These are phyloP conservation scores for Hermaeophaga mercurialis DNA, from an alignment of 2,888 invertebrate genomes.

Conservation along the genomic window DNA sequence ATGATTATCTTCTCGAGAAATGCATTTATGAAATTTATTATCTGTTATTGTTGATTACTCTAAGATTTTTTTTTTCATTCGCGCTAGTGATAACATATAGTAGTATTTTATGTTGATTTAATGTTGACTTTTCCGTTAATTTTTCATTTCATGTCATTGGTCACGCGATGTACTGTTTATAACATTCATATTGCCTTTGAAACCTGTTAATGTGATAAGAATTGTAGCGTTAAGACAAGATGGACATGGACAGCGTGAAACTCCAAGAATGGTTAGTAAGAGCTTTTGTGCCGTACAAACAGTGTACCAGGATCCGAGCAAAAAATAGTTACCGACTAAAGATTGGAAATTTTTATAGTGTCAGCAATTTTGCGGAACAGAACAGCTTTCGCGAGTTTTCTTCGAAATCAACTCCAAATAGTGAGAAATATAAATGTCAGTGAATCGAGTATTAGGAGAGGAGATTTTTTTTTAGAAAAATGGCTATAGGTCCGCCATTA, in stretches of 20 bases:
- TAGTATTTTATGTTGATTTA: too few relatives aligned
- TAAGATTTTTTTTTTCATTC: too few relatives aligned
- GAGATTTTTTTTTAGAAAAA: constrained; percentile 32
- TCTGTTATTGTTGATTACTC: too few relatives aligned
- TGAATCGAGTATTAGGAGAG: constrained; percentile 33
- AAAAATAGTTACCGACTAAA: neutral
- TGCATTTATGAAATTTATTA: too few relatives aligned
- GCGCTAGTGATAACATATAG: too few relatives aligned
- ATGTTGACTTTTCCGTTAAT: too few relatives aligned
- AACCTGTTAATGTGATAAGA: neutral
- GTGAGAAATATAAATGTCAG: constrained; percentile 34
- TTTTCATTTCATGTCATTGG: too few relatives aligned
- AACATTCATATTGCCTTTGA: neutral
- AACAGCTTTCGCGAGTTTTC: constrained; percentile 9
- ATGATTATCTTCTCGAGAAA: too few relatives aligned
- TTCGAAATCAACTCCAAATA: constrained; percentile 31
- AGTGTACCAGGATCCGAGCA: neutral
- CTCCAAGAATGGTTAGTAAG: constrained; percentile 1
- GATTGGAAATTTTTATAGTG: constrained; percentile 2
- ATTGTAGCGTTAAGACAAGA: constrained; percentile 3
- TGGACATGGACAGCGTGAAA: constrained; percentile 3
- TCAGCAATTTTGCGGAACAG: neutral
- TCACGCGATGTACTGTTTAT: too few relatives aligned
- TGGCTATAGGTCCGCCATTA: constrained; percentile 30
- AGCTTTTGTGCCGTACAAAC: neutral